These are phyloP conservation scores for Paraescarpia echinospica DNA, from an alignment of 1,140 invertebrate genomes.

Conservation along the genomic window DNA sequence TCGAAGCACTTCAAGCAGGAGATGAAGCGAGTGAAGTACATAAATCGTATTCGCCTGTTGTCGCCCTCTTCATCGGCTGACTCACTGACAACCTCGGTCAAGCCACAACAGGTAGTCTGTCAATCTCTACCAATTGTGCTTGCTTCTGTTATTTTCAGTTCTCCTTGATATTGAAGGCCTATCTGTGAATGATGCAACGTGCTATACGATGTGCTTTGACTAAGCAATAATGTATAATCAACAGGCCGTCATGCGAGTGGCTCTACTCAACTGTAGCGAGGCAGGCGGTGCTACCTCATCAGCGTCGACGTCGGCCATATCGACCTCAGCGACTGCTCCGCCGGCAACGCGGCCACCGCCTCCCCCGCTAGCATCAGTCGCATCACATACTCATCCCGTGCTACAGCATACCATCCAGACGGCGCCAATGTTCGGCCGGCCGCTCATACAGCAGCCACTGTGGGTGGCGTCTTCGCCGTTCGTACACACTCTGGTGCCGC, in stretches of 20 bases:
- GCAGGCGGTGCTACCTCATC: neutral
- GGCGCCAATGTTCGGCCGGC: neutral
- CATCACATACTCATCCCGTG: neutral
- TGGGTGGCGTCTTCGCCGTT: neutral
- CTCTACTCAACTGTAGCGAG: neutral
- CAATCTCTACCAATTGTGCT: neutral
- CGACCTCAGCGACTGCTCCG: neutral
- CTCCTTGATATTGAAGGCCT: neutral
- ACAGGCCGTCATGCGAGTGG: neutral
- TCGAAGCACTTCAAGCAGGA: neutral
- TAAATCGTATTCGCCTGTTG: neutral
- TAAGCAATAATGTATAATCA: neutral
- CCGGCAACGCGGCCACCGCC: no score
- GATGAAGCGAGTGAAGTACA: neutral
- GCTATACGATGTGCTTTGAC: neutral
- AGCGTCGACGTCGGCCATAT: neutral
- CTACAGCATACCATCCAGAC: neutral
- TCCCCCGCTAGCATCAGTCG: neutral
- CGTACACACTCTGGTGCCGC: neutral
- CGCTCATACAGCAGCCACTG: neutral
- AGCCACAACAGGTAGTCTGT: neutral
- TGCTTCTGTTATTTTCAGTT: neutral
- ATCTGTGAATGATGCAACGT: neutral
- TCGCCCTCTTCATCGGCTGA: neutral
- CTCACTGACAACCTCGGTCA: neutral